Evolutionary conservation across 2,113 vertebrate species (phyloP).

Genomic region (Sinocyclocheilus anshuiensis): DNA sequence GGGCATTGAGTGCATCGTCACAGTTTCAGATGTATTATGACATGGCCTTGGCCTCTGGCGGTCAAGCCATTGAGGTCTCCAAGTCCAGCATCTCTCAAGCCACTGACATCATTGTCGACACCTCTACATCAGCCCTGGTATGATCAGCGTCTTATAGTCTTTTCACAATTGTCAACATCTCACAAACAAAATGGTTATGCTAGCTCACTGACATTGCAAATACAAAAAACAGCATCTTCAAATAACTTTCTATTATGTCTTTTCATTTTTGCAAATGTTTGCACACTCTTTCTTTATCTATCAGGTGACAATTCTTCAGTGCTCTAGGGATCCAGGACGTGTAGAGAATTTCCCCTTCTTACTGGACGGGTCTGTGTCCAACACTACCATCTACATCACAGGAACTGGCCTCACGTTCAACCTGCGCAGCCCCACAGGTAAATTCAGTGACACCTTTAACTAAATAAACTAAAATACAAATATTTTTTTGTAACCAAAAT

Average conservation of each 20-base stretch:
- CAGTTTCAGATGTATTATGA: slow-evolving; percentile 62
- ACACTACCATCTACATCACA: slow-evolving; percentile 73
- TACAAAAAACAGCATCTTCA: not conserved
- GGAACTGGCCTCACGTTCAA: slow-evolving; percentile 65
- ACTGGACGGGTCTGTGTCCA: slow-evolving; percentile 69
- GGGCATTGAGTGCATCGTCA: not conserved
- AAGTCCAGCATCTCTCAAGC: slow-evolving; percentile 67
- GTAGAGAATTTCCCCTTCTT: slow-evolving; percentile 67
- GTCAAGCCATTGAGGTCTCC: slow-evolving; percentile 70
- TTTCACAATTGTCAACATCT: too few species aligned
- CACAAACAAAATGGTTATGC: too few species aligned
- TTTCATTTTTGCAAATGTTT: not conserved
- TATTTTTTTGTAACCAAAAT: not conserved
- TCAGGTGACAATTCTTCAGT: slow-evolving; percentile 74
- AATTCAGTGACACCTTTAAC: not conserved
- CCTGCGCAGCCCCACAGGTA: slow-evolving; percentile 66
- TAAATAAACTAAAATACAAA: not conserved
- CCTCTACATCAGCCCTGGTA: slow-evolving; percentile 76
- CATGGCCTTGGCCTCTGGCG: slow-evolving; percentile 73
- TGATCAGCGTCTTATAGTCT: not conserved
- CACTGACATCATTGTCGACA: slow-evolving; percentile 73
- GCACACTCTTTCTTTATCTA: not conserved
- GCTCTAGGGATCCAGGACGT: slow-evolving; percentile 58
- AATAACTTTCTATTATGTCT: not conserved
- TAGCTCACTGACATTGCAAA: not conserved